Conservation (phyloP, 2,797 vertebrate genomes). For the Molossus alvarezi region DNA sequence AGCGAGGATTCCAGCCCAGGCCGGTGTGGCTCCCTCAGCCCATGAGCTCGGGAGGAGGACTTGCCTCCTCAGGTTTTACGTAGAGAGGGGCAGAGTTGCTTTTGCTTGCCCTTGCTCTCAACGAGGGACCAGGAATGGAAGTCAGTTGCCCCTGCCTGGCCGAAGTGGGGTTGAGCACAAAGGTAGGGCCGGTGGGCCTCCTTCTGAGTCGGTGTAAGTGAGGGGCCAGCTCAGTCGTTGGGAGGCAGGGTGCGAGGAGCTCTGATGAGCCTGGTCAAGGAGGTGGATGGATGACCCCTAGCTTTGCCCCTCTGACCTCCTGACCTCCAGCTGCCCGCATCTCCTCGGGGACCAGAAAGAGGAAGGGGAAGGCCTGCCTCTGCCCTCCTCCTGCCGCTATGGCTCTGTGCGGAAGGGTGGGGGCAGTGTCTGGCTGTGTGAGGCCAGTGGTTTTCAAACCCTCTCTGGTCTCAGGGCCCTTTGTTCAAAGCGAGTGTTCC, state of each 20-base stretch:
- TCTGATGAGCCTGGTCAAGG: background rate
- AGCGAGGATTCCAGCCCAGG: background rate
- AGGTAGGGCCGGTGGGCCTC: background rate
- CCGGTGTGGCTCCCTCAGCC: background rate
- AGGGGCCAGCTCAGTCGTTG: background rate
- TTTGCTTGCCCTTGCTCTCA: background rate
- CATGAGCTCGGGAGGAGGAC: background rate
- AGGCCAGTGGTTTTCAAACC: background rate
- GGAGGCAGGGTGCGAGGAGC: background rate
- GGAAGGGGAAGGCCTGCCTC: background rate
- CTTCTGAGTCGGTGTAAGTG: too few species aligned
- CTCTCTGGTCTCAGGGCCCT: background rate
- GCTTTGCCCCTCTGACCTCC: background rate
- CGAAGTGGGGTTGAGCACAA: background rate
- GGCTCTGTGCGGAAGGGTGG: background rate
- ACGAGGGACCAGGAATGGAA: background rate
- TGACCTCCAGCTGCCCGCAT: background rate
- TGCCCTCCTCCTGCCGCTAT: rapidly evolving
- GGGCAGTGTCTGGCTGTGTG: background rate
- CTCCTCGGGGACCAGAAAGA: background rate
- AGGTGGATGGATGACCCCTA: background rate
- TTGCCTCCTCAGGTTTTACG: background rate
- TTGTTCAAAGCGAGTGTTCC: background rate
- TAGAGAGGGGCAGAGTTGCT: background rate
- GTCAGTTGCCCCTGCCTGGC: background rate